These are phyloP conservation scores for Pogonomyrmex californicus DNA, from an alignment of 1,140 invertebrate genomes.

Conservation along the genomic window DNA sequence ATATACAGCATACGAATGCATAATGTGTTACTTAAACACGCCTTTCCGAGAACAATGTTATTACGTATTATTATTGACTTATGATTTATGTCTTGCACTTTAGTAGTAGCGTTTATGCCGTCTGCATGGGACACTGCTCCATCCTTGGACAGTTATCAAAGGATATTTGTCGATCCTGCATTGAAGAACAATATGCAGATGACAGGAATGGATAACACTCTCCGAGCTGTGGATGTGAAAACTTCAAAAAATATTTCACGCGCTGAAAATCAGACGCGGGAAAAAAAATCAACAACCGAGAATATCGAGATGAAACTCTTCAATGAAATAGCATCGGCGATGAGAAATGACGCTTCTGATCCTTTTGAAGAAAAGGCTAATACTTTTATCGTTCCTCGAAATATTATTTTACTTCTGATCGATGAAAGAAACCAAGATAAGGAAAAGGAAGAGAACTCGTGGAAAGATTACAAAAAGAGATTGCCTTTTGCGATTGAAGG, in stretches of 20 bases:
- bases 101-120: neutral
- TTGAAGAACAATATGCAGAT: constrained; percentile 46
- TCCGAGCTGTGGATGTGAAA: constrained; percentile 52
- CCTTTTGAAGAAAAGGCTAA: neutral
- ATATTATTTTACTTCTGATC: constrained; percentile 76
- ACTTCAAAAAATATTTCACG: neutral
- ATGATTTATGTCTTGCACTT: constrained; percentile 14
- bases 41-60: neutral
- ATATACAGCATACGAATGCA: neutral
- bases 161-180: constrained; percentile 31
- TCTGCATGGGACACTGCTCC: constrained; percentile 57
- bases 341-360: neutral
- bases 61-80: neutral
- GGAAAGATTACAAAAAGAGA: constrained; percentile 53
- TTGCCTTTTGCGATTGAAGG: constrained; percentile 71
- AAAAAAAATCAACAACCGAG: constrained; percentile 43
- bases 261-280: constrained; percentile 9
- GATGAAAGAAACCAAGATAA: constrained; percentile 36
- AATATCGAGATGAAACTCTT: neutral
- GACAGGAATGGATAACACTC: constrained; percentile 46
- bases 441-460: constrained; percentile 35
- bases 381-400: constrained; percentile 41
- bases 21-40: neutral
- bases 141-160: constrained; percentile 43
- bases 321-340: neutral